These are phyloP conservation scores for Sphenodon punctatus DNA, from an alignment of 2,797 vertebrate genomes.

Conservation along the genomic window DNA sequence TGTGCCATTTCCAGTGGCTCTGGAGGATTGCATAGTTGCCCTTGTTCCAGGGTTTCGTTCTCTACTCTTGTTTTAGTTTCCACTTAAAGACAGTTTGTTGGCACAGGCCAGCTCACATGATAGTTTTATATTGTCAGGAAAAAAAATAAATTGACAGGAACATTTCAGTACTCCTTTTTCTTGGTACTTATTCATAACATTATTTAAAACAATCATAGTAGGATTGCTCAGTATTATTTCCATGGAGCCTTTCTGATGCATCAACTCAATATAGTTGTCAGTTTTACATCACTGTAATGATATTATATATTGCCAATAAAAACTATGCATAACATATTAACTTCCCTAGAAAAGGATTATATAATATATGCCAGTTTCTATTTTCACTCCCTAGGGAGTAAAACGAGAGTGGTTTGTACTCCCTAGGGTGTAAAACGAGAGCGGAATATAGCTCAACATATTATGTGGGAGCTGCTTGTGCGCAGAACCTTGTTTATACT, in stretches of 20 bases:
- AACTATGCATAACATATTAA: accelerated
- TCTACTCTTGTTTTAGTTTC: background rate
- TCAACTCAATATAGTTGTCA: background rate
- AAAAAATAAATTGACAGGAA: too few species aligned
- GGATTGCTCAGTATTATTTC: background rate
- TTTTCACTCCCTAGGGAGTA: too few species aligned
- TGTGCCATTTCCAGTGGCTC: background rate
- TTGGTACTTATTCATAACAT: background rate
- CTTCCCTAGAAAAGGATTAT: background rate
- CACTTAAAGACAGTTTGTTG: background rate
- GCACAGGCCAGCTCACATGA: background rate
- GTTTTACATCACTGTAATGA: background rate
- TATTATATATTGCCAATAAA: constrained; percentile 26
- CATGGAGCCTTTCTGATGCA: background rate
- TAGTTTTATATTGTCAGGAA: background rate
- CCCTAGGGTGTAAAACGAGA: too few species aligned
- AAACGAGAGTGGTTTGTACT: too few species aligned
- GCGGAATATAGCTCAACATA: too few species aligned
- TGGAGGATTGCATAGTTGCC: background rate
- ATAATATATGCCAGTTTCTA: background rate
- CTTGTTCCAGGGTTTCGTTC: background rate
- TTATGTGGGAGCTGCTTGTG: too few species aligned
- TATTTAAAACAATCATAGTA: background rate
- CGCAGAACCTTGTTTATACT: too few species aligned
- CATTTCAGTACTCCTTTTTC: too few species aligned